Base-by-base conservation (phyloP, 2,888 invertebrate species). In the Athalia cordata region DNA sequence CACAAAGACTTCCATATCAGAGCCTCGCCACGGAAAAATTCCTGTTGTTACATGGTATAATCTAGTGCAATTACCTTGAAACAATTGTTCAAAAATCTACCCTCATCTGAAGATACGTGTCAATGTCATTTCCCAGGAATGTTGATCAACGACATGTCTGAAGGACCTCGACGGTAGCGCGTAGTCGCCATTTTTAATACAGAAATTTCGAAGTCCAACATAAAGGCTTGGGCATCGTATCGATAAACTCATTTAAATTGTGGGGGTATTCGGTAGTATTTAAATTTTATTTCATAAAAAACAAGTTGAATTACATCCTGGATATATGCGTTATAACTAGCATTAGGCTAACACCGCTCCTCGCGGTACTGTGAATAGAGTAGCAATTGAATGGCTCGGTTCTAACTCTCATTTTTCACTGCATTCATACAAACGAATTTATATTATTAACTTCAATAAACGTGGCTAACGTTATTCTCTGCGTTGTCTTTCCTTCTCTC, bases 401-500 rank as follows among this genome's bases (percentile, higher is more conserved):
- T 87, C 85, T 86, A 86, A 85, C 61, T 62, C 52, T 79, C 78
- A 66, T 78, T 66, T 66, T 81, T 80, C 15, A 57, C 72, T 85
- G 84, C 83, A 87, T 83, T 86, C 83, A 83, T 86, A 87, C 83
- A 86, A 86, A 83, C 82, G 81, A 64, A 74, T 81, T 81, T 57
- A 67, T 80, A 62, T 62, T 29, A 43, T 64, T 67, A 77, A 68
- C 78, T 68, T 77, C 79, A 77, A 77, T 74, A 78, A 66, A 80
- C 67, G 81, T 59, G 66, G 61, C 43, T 81, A 61, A 59, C 78
- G 80, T 89, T 80, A 89, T 81, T 85, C 85, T 83, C 86, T 87
- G 83, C 89, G 88, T 86, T 90, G 91, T 82, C 90, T 87, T 79
- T 91, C 90, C 79, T 85, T 86, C 82, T 91, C 91, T 64, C 90